These are phyloP conservation scores for Syngnathus acus DNA, from an alignment of 2,797 vertebrate genomes.

Conservation along the genomic window DNA sequence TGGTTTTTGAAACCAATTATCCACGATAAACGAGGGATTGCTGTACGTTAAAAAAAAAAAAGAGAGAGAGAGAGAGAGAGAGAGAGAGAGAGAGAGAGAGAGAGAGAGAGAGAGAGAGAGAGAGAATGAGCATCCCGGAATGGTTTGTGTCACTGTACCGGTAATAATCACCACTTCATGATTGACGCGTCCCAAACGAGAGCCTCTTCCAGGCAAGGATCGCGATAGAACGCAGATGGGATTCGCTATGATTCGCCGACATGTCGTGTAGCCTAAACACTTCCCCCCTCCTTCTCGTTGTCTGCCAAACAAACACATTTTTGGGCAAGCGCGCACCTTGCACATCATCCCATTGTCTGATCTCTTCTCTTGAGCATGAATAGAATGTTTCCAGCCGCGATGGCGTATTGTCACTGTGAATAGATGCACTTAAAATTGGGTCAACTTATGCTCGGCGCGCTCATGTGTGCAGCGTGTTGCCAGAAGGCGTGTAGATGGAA, in stretches of 20 bases:
- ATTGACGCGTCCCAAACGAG: constrained; percentile 35
- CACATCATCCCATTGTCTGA: constrained; percentile 20
- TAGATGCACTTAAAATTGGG: constrained; percentile 67
- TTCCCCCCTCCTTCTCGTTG: constrained; percentile 1
- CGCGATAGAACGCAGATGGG: constrained; percentile 58
- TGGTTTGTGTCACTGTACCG: background rate
- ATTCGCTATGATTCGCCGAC: constrained; percentile 32
- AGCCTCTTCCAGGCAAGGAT: constrained; percentile 43
- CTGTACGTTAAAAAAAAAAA: too few relatives aligned
- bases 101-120: too few relatives aligned
- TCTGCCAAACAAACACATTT: constrained; percentile 26
- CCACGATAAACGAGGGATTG: too few relatives aligned
- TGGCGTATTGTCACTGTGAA: constrained; percentile 57
- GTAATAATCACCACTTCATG: constrained; percentile 16
- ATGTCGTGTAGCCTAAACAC: constrained; percentile 19
- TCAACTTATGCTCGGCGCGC: constrained; percentile 69
- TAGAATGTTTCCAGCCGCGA: constrained; percentile 43
- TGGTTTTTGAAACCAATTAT: too few relatives aligned
- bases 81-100: too few relatives aligned
- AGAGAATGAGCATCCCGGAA: background rate
- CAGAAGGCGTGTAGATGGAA: constrained; percentile 68
- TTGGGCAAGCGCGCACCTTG: background rate
- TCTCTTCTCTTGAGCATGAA: constrained; percentile 36
- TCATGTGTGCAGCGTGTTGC: constrained; percentile 65
- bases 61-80: too few relatives aligned